phyloP scores from a whole-genome alignment of 1,140 invertebrate genomes.

The Eupeodes corollae region DNA sequence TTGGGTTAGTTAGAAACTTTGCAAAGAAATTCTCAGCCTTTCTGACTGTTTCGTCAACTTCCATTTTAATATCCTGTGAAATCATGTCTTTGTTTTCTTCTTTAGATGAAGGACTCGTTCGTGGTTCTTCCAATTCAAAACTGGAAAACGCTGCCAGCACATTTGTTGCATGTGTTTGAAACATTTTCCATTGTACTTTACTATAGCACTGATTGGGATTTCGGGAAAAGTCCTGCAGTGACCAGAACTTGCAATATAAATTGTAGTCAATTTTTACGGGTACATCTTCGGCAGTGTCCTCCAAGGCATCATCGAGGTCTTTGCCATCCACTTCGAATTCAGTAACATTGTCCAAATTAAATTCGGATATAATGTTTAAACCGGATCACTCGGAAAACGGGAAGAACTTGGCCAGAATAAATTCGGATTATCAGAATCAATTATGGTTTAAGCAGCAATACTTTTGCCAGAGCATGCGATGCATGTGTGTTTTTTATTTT shows the following conservation, averaged over 20 bases:
- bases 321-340: constrained; percentile 63
- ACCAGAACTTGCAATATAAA: constrained; percentile 95
- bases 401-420: constrained; percentile 95
- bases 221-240: constrained; percentile 89
- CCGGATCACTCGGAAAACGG: constrained; percentile 96
- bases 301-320: constrained; percentile 49
- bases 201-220: constrained; percentile 90
- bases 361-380: constrained; percentile 93
- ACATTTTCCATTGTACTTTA: constrained; percentile 85
- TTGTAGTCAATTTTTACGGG: constrained; percentile 81
- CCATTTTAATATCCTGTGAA: constrained; percentile 13
- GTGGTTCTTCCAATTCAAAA: constrained; percentile 73
- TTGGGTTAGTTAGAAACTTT: constrained; percentile 96
- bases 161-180: constrained; percentile 74
- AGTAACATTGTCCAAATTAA: constrained; percentile 92
- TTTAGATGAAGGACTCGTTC: constrained; percentile 34
- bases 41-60: constrained; percentile 30
- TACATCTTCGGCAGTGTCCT: constrained; percentile 50
- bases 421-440: too few species aligned
- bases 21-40: constrained; percentile 72
- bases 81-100: constrained; percentile 7
- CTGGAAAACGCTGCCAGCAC: constrained; percentile 81
- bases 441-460: too few species aligned
- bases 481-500: too few species aligned
- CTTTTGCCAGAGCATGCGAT: too few species aligned